phyloP scores from a whole-genome alignment of 2,797 vertebrate genomes.

The Emys orbicularis region DNA sequence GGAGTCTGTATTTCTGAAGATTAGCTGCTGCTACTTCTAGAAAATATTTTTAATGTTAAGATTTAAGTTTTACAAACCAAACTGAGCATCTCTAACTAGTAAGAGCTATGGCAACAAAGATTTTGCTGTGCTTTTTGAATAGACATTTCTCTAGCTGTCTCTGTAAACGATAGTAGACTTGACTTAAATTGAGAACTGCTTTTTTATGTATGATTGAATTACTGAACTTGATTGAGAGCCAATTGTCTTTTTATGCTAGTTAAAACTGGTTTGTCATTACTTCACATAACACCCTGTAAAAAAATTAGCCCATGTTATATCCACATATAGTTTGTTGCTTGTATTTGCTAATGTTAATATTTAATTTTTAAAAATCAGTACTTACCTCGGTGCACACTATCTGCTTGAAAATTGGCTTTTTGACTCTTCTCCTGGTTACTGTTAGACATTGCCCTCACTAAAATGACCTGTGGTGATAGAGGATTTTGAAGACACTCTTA shows the following conservation, averaged over 20 bases:
- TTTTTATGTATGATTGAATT: neutral
- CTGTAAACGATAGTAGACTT: neutral
- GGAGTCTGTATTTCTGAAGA: neutral
- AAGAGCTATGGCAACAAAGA: neutral
- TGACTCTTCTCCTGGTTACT: neutral
- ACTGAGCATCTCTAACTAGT: neutral
- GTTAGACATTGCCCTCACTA: neutral
- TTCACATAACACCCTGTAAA: neutral
- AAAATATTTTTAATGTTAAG: neutral
- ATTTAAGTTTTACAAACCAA: neutral
- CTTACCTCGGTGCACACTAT: neutral
- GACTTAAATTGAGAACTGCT: neutral
- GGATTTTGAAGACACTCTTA: neutral
- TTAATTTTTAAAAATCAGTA: neutral
- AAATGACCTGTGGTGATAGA: neutral
- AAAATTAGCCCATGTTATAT: neutral
- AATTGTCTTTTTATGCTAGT: neutral
- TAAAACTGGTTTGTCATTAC: neutral
- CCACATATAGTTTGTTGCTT: neutral
- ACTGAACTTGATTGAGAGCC: neutral
- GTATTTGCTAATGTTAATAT: neutral
- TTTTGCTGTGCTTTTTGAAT: slow-evolving; percentile 15
- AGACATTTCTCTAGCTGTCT: neutral
- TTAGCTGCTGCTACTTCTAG: neutral
- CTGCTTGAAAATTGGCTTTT: neutral